Evolutionary conservation across 2,113 vertebrate species (phyloP).

Genomic region (Hassar affinis): DNA sequence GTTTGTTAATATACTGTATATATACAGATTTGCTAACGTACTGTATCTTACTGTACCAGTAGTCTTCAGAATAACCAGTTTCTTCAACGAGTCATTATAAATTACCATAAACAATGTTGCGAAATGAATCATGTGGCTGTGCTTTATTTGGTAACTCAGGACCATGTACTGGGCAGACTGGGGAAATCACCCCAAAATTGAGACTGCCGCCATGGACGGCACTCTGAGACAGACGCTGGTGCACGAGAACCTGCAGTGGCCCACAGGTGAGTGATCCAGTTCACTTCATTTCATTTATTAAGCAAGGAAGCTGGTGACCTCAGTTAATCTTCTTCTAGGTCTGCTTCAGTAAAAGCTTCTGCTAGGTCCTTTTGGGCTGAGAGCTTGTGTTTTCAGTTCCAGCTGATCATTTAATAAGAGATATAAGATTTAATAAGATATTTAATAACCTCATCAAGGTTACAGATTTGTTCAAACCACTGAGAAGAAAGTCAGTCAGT

Average conservation of each 20-base stretch:
- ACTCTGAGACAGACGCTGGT: slow-evolving; percentile 90
- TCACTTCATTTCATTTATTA: not conserved
- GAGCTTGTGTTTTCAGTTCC: not conserved
- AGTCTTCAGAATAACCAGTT: too few species aligned
- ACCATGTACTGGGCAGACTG: slow-evolving; percentile 99
- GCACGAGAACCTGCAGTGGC: slow-evolving; percentile 96
- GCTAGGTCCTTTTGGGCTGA: not conserved
- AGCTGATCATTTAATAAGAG: too few species aligned
- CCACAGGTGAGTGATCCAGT: slow-evolving; percentile 74
- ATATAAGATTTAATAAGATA: too few species aligned
- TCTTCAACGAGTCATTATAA: too few species aligned
- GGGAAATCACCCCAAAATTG: slow-evolving; percentile 98
- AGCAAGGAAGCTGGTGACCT: not conserved
- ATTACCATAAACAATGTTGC: not conserved
- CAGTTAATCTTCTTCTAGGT: too few species aligned
- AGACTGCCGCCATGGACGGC: slow-evolving; percentile 94
- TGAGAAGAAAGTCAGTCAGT: not conserved
- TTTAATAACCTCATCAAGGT: not conserved
- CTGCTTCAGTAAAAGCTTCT: too few species aligned
- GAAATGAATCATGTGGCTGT: not conserved
- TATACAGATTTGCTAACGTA: too few species aligned
- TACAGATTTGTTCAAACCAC: not conserved
- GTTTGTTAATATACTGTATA: too few species aligned
- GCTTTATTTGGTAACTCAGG: slow-evolving; percentile 61
- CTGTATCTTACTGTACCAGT: too few species aligned